phyloP scores from a whole-genome alignment of 2,888 invertebrate genomes.

The Troides aeacus region DNA sequence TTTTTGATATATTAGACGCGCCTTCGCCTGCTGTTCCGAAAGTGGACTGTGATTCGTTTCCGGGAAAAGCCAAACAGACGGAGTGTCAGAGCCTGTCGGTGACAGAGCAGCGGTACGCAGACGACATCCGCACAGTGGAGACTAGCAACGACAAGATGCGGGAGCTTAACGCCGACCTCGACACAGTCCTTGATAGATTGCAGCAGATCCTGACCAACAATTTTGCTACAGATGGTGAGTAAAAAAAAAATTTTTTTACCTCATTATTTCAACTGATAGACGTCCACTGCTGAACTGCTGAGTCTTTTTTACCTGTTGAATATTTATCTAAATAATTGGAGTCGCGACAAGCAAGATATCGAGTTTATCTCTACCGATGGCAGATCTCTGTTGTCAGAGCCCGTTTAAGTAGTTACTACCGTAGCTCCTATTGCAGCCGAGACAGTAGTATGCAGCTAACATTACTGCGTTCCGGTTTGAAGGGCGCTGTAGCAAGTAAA shows the following conservation, averaged over 20 bases:
- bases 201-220: constrained; percentile 86
- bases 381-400: too few relatives aligned
- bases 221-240: constrained; percentile 82
- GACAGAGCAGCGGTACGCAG: constrained; percentile 62
- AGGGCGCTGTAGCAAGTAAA: too few relatives aligned
- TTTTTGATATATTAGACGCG: constrained; percentile 41
- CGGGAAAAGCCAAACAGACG: constrained; percentile 22
- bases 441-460: too few relatives aligned
- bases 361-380: too few relatives aligned
- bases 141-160: constrained; percentile 68
- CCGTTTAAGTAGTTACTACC: too few relatives aligned
- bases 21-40: constrained; percentile 41
- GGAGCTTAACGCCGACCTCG: constrained; percentile 83
- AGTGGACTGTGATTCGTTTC: constrained; percentile 2
- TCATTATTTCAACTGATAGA: too few relatives aligned
- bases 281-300: too few relatives aligned
- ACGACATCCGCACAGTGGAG: constrained; percentile 61
- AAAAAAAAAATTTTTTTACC: not conserved
- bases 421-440: too few relatives aligned
- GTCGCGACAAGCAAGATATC: too few relatives aligned
- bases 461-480: too few relatives aligned
- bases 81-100: constrained; percentile 44
- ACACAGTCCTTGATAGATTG: constrained; percentile 84
- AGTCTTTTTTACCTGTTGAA: too few relatives aligned
- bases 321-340: too few relatives aligned